Percentiles rank a stretch among this genome's conserved stretches.
Evolutionary conservation across 37 sponge, comb jelly and placozoan species (phyloP).

Genomic region (Hormiphora californensis): DNA sequence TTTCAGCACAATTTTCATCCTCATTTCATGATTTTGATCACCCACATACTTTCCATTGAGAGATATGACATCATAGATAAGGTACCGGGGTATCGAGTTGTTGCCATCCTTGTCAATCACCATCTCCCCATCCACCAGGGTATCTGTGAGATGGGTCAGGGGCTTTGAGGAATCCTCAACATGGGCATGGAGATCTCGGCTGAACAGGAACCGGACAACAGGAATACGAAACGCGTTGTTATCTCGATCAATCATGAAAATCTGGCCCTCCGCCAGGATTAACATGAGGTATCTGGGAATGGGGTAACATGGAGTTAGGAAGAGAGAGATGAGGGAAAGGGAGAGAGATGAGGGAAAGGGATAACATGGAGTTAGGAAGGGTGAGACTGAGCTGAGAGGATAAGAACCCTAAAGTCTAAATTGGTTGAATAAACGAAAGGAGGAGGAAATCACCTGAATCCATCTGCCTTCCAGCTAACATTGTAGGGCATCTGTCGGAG

Average conservation of each 20-base stretch:
- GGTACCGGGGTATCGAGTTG: slow-evolving; percentile 63
- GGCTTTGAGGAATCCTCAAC: not conserved
- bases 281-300: slow-evolving; percentile 76
- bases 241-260: slow-evolving; percentile 87
- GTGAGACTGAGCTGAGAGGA: too few relatives aligned
- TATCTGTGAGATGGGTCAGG: slow-evolving; percentile 60
- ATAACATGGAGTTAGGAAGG: too few relatives aligned
- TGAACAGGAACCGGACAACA: slow-evolving; percentile 63
- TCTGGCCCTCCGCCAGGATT: slow-evolving; percentile 58
- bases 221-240: slow-evolving; percentile 68
- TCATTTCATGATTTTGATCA: slow-evolving; percentile 60
- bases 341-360: too few relatives aligned
- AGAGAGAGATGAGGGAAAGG: too few relatives aligned
- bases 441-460: slow-evolving; percentile 65
- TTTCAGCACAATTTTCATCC: slow-evolving; percentile 63
- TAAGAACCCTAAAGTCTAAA: not conserved
- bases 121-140: slow-evolving; percentile 87
- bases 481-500: slow-evolving; percentile 71
- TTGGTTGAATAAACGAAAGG: not conserved
- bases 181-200: slow-evolving; percentile 54
- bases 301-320: too few relatives aligned
- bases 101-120: slow-evolving; percentile 74
- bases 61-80: slow-evolving; percentile 88
- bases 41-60: slow-evolving; percentile 61
- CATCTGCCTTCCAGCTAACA: slow-evolving; percentile 98